Conservation (phyloP, 2,797 vertebrate genomes). For the Florisuga fusca region DNA sequence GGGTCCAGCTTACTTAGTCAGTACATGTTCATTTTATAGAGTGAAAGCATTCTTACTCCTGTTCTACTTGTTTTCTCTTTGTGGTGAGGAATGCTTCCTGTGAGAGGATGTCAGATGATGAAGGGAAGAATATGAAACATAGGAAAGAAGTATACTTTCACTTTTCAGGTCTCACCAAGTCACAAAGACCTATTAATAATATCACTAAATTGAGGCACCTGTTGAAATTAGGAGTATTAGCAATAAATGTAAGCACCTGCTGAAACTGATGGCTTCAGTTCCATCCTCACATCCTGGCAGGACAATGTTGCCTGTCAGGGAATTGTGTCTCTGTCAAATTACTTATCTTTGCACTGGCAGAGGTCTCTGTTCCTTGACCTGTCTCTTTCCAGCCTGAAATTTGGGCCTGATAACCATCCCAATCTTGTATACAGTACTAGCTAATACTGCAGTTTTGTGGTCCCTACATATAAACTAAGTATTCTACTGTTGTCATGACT, state of each 20-base stretch:
- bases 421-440: neutral
- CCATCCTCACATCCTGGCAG: neutral
- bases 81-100: neutral
- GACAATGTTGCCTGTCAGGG: neutral
- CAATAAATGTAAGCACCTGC: neutral
- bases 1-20: neutral
- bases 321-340: neutral
- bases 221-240: neutral
- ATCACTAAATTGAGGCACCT: neutral
- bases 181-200: neutral
- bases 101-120: neutral
- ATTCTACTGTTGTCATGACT: neutral
- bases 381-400: neutral
- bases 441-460: neutral
- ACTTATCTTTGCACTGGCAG: neutral
- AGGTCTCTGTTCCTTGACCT: neutral
- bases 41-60: neutral
- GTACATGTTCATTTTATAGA: rapidly evolving
- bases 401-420: neutral
- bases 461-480: neutral
- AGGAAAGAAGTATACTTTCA: neutral
- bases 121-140: neutral
- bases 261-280: neutral
- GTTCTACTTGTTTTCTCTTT: neutral
- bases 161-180: neutral